phyloP scores from a whole-genome alignment of 2,113 vertebrate genomes.

The Barbus barbus region DNA sequence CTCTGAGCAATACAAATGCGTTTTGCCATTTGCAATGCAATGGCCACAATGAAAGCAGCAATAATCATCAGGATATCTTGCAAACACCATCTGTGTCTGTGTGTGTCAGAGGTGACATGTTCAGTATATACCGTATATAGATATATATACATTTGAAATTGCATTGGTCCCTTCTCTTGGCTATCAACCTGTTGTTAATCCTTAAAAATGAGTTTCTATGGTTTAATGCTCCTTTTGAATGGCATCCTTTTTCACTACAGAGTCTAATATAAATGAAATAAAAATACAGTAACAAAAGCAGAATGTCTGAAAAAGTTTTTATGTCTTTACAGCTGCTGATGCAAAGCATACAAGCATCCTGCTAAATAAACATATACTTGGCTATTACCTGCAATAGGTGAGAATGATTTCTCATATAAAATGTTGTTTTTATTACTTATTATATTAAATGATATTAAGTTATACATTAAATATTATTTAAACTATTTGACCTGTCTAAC shows the following conservation, averaged over 20 bases:
- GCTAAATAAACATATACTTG: not conserved
- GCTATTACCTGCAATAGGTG: not conserved
- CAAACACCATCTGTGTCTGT: slow-evolving; percentile 62
- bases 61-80: slow-evolving; percentile 63
- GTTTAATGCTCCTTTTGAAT: slow-evolving; percentile 82
- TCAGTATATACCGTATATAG: slow-evolving; percentile 52
- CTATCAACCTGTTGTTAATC: slow-evolving; percentile 68
- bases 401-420: not conserved
- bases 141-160: slow-evolving; percentile 69
- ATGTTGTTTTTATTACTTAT: not conserved
- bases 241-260: slow-evolving; percentile 82
- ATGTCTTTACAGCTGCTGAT: not conserved
- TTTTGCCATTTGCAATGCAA: slow-evolving; percentile 66
- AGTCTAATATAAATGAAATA: slow-evolving; percentile 80
- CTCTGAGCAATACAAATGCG: slow-evolving; percentile 69
- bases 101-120: slow-evolving; percentile 69
- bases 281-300: slow-evolving; percentile 67
- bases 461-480: not conserved
- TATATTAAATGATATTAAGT: not conserved
- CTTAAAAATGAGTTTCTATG: slow-evolving; percentile 74
- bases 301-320: slow-evolving; percentile 21
- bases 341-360: not conserved
- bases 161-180: slow-evolving; percentile 63
- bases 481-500: not conserved
- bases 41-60: slow-evolving; percentile 76